Conservation (phyloP, 2,113 vertebrate species). For the Solenodon paradoxus region DNA sequence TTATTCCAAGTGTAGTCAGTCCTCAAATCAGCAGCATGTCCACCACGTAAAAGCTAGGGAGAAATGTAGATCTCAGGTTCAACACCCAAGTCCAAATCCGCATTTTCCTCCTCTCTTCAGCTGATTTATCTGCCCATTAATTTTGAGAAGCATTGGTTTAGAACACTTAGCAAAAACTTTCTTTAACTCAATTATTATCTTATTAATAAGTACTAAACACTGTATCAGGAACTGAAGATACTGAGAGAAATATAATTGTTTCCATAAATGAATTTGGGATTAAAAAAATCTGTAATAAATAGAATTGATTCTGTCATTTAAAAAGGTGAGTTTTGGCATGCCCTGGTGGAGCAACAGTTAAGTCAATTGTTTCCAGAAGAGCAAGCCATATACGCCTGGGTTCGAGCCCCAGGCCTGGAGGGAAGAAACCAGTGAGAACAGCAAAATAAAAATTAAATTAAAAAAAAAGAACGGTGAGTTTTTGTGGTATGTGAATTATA, state of each 20-base stretch:
- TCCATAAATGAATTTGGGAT: neutral
- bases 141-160: neutral
- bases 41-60: neutral
- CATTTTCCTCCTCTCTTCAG: neutral
- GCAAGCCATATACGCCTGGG: too few relatives aligned
- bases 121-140: neutral
- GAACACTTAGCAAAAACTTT: neutral
- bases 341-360: too few relatives aligned
- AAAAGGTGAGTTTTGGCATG: too few relatives aligned
- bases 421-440: too few relatives aligned
- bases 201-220: neutral
- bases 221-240: neutral
- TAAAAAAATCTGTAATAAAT: neutral
- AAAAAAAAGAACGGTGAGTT: too few relatives aligned
- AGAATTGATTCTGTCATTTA: neutral
- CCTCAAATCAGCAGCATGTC: neutral
- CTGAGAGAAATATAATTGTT: neutral
- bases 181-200: neutral
- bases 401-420: too few relatives aligned
- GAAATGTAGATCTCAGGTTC: too few relatives aligned
- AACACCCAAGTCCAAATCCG: neutral
- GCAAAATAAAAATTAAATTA: too few relatives aligned
- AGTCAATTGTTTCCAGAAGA: too few relatives aligned
- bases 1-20: too few relatives aligned
- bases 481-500: neutral